Base-by-base conservation (phyloP, 2,797 vertebrate genomes). In the Nothura maculosa region DNA sequence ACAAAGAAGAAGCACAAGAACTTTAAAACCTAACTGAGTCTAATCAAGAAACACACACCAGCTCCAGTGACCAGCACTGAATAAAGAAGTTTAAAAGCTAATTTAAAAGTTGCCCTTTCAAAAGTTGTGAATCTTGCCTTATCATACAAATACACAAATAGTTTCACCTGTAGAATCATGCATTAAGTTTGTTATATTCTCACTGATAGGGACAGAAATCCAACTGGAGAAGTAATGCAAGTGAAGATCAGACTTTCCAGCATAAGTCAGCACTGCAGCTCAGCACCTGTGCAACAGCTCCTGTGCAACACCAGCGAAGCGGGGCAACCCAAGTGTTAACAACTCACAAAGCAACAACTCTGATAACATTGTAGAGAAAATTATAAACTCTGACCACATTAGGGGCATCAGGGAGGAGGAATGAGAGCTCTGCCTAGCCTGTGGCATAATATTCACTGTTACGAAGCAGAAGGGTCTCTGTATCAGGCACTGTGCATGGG, bases 141-240 rank as follows among this genome's bases (percentile, higher is more conserved):
- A 74, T 8, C 25, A 38, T 42, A 32, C 28, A 61, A 89, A 78
- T 24, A 38, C 38, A 32, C 28, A 61, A 89, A 78, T 18, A 38
- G 7, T 17, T 43, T 21, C 0, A 3, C 19, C 27, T 38, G 40
- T 2, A 74, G 47, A 84, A 61, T 1, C 30, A 16, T 0, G 0
- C 14, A 58, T 30, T 12, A 62, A 54, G 57, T 12, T n/a, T 88
- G 79, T 34, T 48, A 36, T 21, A 30, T 14, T 55, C 43, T 72
- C 10, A 81, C 57, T 28, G 22, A 24, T 12, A 6, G 4, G 40
- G 13, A 57, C 16, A 13, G 22, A 36, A 90, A 68, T 74, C 61
- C 25, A 61, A 30, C 24, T 3, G 64, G 11, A n/a, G 57, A 80
- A 89, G 9, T 43, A n/a, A 45, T 70, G 13, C 17, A 68, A 21